Conservation (phyloP, 1,140 invertebrate genomes). For the Drosophila trapezifrons region DNA sequence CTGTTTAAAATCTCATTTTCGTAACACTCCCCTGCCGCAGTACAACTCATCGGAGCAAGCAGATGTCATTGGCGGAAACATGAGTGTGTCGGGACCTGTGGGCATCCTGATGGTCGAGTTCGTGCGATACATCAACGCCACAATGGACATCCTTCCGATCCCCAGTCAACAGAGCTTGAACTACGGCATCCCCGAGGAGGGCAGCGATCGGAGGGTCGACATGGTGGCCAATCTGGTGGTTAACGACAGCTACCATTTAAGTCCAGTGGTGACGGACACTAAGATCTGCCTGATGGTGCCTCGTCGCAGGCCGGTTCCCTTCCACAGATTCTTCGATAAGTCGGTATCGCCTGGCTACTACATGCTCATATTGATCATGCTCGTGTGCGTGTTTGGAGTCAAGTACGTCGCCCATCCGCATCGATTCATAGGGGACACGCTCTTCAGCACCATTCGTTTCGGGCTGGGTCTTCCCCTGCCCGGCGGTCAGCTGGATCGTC, state of each 20-base stretch:
- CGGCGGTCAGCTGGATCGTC: background rate
- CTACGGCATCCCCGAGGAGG: background rate
- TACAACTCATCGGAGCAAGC: slow-evolving; percentile 13
- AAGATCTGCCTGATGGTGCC: slow-evolving; percentile 17
- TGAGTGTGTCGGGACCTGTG: slow-evolving; percentile 5
- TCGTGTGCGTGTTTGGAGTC: background rate
- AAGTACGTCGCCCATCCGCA: slow-evolving; percentile 17
- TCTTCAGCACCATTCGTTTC: background rate
- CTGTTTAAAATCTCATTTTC: too few relatives aligned
- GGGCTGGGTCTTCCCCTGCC: background rate
- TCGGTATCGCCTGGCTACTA: too few relatives aligned
- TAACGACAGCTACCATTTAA: background rate
- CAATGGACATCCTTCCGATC: slow-evolving; percentile 1
- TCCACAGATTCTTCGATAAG: background rate
- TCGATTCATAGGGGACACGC: background rate
- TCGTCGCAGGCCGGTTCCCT: background rate
- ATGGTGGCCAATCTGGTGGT: slow-evolving; percentile 15
- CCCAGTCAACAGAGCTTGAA: background rate
- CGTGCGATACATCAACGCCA: slow-evolving; percentile 12
- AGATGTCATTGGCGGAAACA: background rate
- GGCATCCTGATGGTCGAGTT: slow-evolving; percentile 17
- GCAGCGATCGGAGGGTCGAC: background rate
- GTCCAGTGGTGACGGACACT: background rate
- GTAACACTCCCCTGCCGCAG: too few relatives aligned
- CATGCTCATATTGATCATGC: too few relatives aligned